Percentiles rank a stretch among this genome's conserved stretches.
Conservation (phyloP, 2,797 vertebrate genomes). For the Echiichthys vipera region DNA sequence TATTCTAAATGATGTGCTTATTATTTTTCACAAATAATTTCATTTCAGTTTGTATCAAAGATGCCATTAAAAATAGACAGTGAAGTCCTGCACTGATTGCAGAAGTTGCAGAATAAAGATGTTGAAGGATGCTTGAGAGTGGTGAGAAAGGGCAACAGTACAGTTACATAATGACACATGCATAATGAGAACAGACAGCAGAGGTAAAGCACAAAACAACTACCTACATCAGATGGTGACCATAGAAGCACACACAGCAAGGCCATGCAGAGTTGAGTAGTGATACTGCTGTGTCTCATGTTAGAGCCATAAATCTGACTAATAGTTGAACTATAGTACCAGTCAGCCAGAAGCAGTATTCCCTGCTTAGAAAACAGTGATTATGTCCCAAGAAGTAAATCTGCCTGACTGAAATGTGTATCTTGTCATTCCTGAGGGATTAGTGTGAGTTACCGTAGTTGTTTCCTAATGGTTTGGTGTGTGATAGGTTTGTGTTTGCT, state of each 20-base stretch:
- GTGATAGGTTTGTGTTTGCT: too few species aligned
- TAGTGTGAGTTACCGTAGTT: background rate
- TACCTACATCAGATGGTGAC: background rate
- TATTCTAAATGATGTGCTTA: background rate
- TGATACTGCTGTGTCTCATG: constrained; percentile 78
- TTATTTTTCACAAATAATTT: background rate
- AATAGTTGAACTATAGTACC: background rate
- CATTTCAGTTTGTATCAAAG: background rate
- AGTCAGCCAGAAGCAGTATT: background rate
- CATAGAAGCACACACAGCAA: constrained; percentile 23
- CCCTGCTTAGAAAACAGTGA: background rate
- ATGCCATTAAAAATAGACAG: background rate
- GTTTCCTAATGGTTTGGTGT: background rate
- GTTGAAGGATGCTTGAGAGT: constrained; percentile 1
- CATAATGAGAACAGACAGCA: constrained; percentile 4
- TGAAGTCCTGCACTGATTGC: background rate
- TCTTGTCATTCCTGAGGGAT: background rate
- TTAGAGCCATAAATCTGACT: constrained; percentile 33
- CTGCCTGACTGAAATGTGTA: background rate
- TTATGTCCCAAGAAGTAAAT: background rate
- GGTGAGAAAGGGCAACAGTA: constrained; percentile 2
- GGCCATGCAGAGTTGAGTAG: constrained; percentile 77
- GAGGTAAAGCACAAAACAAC: background rate
- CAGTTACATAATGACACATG: background rate
- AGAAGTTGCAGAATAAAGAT: constrained; percentile 10